Base-by-base conservation (phyloP, 1,140 invertebrate genomes). In the Aphis gossypii region DNA sequence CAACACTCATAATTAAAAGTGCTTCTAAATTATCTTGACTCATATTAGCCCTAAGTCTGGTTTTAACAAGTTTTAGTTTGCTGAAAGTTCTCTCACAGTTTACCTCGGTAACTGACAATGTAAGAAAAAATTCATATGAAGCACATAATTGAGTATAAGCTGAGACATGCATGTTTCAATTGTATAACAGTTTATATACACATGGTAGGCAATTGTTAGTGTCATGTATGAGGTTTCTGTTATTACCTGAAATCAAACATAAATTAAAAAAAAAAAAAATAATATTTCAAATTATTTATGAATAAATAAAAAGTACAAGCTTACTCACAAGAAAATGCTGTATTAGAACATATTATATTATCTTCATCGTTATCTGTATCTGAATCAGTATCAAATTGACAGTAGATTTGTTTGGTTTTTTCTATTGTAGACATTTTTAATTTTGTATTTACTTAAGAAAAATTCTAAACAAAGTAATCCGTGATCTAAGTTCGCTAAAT, bases 301-400 rank as follows among this genome's bases (percentile, higher is more conserved):
- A 8, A 89, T 25, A 38, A 54, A 89, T 35, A 21, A 21, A 8
- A 89, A 48, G 44, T 35, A 89, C 30, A 89, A 89, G 2, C 8
- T 89, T 54, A 89, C 88, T 89, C 21, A 56, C 48, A 89, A 56
- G 46, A 35, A 89, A 89, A 89, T 51, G 9, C 46, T 89, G n/a
- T 23, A 89, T 89, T 8, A 38, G 0, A 38, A 89, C 6, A 23
- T 4, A 35, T 41, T n/a, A n/a, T n/a, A 89, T 89, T 54, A 0
- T 89, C 88, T 89, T 54, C 48, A 38, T 89, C n/a, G 18, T 89
- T 25, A 89, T 89, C 88, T 89, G 48, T 56, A 56, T 89, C 48
- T 51, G 88, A 89, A 56, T 89, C 48, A 54, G 88, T 54, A 89
- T 89, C 88, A 38, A 56, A 38, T 41, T 56, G 18, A 54, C 21